Base-by-base conservation (phyloP, 2,888 invertebrate genomes). In the Drosophila nigricruria region DNA sequence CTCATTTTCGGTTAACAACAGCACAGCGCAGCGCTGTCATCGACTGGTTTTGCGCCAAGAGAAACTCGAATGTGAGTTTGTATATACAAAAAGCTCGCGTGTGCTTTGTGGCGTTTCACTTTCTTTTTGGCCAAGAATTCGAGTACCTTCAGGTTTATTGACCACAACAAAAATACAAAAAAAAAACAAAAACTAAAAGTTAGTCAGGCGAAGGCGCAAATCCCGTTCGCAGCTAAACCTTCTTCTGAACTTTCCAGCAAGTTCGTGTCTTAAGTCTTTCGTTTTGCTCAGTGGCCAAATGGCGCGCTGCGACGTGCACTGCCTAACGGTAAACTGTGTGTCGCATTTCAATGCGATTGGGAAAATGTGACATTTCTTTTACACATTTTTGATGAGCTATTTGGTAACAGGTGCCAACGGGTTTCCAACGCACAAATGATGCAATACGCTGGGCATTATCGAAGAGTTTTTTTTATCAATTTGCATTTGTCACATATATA, bases 41-140 rank as follows among this genome's bases (percentile, higher is more conserved):
- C 68, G 82, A 81, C 89, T 74, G 88, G 89, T 89, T 88, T 49
- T 89, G 66, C 47, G 56, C 52, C 66, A 43, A 82, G 88, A 85
- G 89, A 89, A 85, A 89, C 85, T 76, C 59, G 32, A 58, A 45
- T 57, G 61, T 30, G 27, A 42, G 34, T 18, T 8, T 38, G 32
- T 32, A 9, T 64, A 47, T 40, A 32, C 38, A 43, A 38, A 38
- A 59, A 18, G 43, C 50, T 70, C 60, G 76, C 70, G 56, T 65
- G 59, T 43, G 18, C 34, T 42, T 64, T 57, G 59, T 36, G 60
- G 69, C 74, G 69, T 89, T 86, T 86, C 86, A 86, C 86, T 86
- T 86, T 86, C 86, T 89, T 88, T 86, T 85, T 74, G 80, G 82
- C 70, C 79, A 80, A 86, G 86, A 89, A 85, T 79, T 73, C 66